Conservation (phyloP, 2,113 vertebrate species). For the Carlito syrichta region DNA sequence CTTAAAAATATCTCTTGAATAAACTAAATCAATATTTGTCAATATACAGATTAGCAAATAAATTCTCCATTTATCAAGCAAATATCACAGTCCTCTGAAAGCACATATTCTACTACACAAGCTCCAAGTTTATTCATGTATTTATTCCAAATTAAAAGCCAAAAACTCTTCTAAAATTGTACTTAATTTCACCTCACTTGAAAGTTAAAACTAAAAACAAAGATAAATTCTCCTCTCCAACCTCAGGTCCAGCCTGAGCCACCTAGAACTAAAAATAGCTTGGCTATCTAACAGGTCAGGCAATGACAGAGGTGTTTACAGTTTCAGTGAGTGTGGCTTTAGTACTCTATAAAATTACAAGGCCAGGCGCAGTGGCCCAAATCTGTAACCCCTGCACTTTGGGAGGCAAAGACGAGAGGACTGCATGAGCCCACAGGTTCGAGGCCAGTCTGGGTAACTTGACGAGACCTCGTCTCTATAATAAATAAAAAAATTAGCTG, state of each 20-base stretch:
- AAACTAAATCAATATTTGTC: background rate
- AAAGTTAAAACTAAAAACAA: constrained; percentile 29
- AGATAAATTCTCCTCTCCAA: background rate
- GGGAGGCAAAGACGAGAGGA: too few species aligned
- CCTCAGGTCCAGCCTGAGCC: background rate
- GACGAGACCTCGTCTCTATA: too few species aligned
- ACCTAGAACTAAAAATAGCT: constrained; percentile 33
- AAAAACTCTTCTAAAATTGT: constrained; percentile 4
- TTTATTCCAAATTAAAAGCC: background rate
- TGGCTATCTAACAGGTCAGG: background rate
- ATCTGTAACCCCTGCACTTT: too few species aligned
- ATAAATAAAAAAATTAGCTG: too few species aligned
- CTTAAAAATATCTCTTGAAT: background rate
- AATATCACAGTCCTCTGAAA: background rate
- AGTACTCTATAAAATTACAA: background rate
- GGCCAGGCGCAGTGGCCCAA: too few species aligned
- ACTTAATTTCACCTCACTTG: constrained; percentile 5
- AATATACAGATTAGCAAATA: background rate
- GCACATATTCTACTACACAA: background rate
- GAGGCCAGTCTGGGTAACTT: too few species aligned
- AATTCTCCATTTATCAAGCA: background rate
- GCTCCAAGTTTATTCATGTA: background rate
- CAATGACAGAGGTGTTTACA: constrained; percentile 12
- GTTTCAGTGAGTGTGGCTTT: background rate
- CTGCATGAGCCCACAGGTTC: too few species aligned